phyloP scores from a whole-genome alignment of 2,797 vertebrate species.

The Pangasius krempfi region DNA sequence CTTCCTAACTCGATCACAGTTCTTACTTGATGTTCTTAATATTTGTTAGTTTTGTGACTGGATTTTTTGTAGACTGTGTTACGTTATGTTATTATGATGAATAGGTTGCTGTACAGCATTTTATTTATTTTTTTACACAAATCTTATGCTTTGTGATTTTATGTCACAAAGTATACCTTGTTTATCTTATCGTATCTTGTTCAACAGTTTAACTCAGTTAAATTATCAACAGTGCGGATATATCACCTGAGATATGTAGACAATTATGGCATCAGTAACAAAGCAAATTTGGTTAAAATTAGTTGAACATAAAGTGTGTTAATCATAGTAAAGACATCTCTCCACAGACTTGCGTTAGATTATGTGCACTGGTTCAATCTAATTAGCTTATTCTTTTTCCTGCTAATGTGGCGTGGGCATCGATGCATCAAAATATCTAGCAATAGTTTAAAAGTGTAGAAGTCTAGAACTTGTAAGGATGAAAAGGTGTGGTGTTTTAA shows the following conservation, averaged over 20 bases:
- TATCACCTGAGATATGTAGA: background rate
- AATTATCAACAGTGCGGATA: background rate
- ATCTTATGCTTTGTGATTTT: background rate
- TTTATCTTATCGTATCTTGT: background rate
- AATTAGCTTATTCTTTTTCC: background rate
- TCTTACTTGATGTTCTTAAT: background rate
- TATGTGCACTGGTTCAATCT: background rate
- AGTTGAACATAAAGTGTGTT: background rate
- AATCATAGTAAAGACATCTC: background rate
- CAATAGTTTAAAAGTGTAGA: background rate
- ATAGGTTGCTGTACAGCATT: background rate
- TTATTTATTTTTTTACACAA: background rate
- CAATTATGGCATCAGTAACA: background rate
- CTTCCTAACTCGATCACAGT: background rate
- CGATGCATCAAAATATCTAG: background rate
- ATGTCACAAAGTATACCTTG: background rate
- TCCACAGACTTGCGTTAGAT: background rate
- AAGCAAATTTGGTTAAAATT: background rate
- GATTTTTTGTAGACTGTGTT: background rate
- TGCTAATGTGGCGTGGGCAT: background rate
- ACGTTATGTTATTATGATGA: background rate
- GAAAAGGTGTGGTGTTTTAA: background rate
- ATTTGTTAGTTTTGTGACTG: background rate
- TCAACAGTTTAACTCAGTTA: background rate
- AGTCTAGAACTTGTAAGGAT: background rate